Base-by-base conservation (phyloP, 2,797 vertebrate species). In the Toxotes lorentzi region DNA sequence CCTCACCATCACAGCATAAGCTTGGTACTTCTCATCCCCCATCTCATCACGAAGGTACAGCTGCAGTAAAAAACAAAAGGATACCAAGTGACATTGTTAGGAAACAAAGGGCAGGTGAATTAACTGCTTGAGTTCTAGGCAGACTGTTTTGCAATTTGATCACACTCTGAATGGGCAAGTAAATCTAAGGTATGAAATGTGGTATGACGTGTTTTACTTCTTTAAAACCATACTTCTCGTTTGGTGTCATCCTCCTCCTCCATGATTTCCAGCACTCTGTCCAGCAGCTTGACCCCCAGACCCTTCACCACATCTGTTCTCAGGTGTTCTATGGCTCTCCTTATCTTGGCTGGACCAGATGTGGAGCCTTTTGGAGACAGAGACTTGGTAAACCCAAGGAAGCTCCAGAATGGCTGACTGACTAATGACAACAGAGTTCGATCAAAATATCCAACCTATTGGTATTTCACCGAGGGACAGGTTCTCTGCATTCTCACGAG, bases 221-320 rank as follows among this genome's bases (percentile, higher is more conserved):
- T 79, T 47, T 47, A n/a, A 60, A 56, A 13, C 85, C 88, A 88
- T 87, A 97, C 98, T 95, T 99, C 97, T 95, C 95, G 96, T 85
- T 96, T 93, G 0, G 32, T 47, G 72, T 99, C 97, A 78, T 99
- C 97, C 0, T 97, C 97, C 62, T 97, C 96, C 19, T 99, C 97
- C 96, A 99, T 96, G 88, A 97, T 94, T 83, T 97, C 95, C 89
- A 97, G 94, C 0, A 95, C 97, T 87, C 91, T 94, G 88, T 98
- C 96, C 75, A 99, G 93, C 88, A 99, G 95, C 79, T 97, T 97
- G 84, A 99, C 92, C 17, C 98, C 98, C 30, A 99, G 78, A 35
- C 96, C 98, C 83, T 95, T 97, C 56, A 99, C 94, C 68, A 97
- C 96, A 83, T 99, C 97, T 51, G 96, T 96, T 80, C 98, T 96